A percentile compares a stretch with the other conserved stretches of the same genome.
Conservation (phyloP, 2,797 vertebrate species). For the Arnoldichthys spilopterus region DNA sequence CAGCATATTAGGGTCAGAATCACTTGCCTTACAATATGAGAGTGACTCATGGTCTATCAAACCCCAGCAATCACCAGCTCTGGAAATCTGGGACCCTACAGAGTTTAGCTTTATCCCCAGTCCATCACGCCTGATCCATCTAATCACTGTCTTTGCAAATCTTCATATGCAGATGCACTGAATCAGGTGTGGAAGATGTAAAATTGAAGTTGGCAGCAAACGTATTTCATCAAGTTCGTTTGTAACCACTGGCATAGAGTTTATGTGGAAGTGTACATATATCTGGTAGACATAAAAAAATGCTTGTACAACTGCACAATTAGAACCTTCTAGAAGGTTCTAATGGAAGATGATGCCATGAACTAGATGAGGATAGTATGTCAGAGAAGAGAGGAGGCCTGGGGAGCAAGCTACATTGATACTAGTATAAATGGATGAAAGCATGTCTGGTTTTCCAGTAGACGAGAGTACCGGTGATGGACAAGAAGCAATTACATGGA, state of each 20-base stretch:
- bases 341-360: constrained; percentile 6
- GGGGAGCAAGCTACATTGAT: constrained; percentile 14
- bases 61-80: neutral
- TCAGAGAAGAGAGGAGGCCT: constrained; percentile 24
- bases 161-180: neutral
- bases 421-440: constrained; percentile 47
- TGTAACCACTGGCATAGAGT: neutral
- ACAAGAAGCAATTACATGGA: constrained; percentile 56
- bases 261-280: constrained; percentile 14
- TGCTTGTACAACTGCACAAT: constrained; percentile 14
- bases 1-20: constrained; percentile 35
- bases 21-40: constrained; percentile 45
- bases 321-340: constrained; percentile 14
- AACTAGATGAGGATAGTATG: constrained; percentile 28
- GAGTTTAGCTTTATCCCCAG: neutral
- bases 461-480: constrained; percentile 45
- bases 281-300: constrained; percentile 30
- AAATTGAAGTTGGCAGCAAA: neutral
- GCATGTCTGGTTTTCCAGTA: constrained; percentile 32
- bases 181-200: neutral
- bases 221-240: neutral
- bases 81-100: neutral
- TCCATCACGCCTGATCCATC: neutral
- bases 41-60: constrained; percentile 37
- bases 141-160: neutral